A percentile compares a stretch with the other conserved stretches of the same genome.
Evolutionary conservation across 1,140 invertebrate species (phyloP).

Genomic region (Zaprionus taronus): DNA sequence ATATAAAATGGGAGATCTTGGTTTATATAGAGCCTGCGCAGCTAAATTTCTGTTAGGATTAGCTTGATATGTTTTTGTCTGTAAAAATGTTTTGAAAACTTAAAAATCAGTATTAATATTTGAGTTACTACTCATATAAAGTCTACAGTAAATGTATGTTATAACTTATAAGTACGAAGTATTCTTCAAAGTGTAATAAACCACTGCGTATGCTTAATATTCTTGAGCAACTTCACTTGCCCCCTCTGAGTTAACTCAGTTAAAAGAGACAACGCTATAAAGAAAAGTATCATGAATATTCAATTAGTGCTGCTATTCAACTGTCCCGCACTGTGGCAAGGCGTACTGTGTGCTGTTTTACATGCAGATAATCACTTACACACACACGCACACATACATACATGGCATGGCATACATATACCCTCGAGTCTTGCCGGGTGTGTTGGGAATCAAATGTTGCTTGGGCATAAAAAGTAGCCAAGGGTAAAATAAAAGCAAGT

Average conservation of each 20-base stretch:
- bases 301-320: conserved; percentile 19
- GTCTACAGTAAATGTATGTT: no score
- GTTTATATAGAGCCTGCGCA: accelerated
- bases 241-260: neutral
- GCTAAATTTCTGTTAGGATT: neutral
- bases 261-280: neutral
- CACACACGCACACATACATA: neutral
- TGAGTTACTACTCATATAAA: neutral
- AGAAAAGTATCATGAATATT: neutral
- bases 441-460: conserved; percentile 68
- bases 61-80: neutral
- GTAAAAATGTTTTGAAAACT: neutral
- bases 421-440: conserved; percentile 40
- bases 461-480: conserved; percentile 73
- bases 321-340: conserved; percentile 26
- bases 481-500: conserved; percentile 79
- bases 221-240: neutral
- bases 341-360: conserved; percentile 44
- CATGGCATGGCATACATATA: neutral
- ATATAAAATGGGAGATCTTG: neutral
- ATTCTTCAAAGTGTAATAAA: neutral
- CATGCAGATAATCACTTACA: conserved; percentile 70
- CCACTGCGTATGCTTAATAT: conserved; percentile 3
- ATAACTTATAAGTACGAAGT: no score
- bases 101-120: neutral